Evolutionary conservation across 35 echinoderm and acorn worm genomes (phyloP).

Genomic region (Stichopus chloronotus): DNA sequence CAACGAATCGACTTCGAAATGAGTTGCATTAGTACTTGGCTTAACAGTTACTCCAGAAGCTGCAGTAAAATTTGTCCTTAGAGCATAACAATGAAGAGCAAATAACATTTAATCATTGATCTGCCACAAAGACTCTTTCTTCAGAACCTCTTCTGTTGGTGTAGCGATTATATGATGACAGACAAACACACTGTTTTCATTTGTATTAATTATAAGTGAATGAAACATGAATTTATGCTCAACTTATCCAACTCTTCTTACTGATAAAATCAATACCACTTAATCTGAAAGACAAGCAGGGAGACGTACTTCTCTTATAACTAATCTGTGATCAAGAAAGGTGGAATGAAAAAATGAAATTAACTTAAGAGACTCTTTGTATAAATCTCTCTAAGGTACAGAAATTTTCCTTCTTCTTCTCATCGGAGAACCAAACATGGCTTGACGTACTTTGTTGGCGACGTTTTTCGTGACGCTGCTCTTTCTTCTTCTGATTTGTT

Average conservation of each 20-base stretch:
- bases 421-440: constrained; percentile 85
- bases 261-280: background rate
- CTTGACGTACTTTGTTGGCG: constrained; percentile 64
- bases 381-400: constrained; percentile 51
- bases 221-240: too few species aligned
- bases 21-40: too few species aligned
- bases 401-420: constrained; percentile 82
- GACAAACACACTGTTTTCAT: too few species aligned
- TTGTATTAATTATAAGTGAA: too few species aligned
- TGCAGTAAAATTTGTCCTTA: too few species aligned
- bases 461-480: constrained; percentile 50
- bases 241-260: background rate
- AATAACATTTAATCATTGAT: too few species aligned
- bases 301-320: background rate
- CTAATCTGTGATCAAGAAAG: background rate
- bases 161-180: too few species aligned
- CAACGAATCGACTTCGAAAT: too few species aligned
- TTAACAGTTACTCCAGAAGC: too few species aligned
- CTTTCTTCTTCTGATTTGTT: constrained; percentile 34
- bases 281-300: background rate
- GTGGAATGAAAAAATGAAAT: background rate
- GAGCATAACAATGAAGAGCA: too few species aligned
- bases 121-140: too few species aligned
- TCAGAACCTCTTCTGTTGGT: too few species aligned
- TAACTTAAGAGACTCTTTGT: background rate